Evolutionary conservation across 1,140 invertebrate genomes (phyloP).

Genomic region (Pseudomyrmex dendroicus): DNA sequence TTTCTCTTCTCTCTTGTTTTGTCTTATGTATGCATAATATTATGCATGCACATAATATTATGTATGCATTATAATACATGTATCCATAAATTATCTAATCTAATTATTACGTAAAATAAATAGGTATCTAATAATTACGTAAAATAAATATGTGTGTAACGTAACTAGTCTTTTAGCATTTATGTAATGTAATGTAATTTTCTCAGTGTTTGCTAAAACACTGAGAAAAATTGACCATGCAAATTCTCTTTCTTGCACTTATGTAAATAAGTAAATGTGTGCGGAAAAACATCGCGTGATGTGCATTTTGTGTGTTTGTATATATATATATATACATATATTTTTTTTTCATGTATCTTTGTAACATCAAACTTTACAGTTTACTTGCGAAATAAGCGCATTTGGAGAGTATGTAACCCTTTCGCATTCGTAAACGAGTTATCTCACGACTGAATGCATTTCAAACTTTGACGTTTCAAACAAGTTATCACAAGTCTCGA

Average conservation of each 20-base stretch:
- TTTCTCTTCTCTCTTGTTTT: too few species aligned
- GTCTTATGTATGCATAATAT: background rate
- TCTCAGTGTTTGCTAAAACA: too few species aligned
- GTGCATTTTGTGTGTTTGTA: too few species aligned
- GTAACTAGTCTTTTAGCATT: background rate
- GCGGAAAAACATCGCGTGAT: too few species aligned
- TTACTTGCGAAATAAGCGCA: background rate
- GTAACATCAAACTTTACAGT: background rate
- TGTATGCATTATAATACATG: background rate
- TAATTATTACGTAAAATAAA: background rate
- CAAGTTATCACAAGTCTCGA: conserved; percentile 34
- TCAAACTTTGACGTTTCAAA: conserved; percentile 27
- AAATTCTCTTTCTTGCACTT: background rate
- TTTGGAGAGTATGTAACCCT: background rate
- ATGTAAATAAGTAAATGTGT: too few species aligned
- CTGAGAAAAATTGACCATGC: too few species aligned
- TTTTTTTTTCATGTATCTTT: background rate
- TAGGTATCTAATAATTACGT: background rate
- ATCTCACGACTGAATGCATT: conserved; percentile 34
- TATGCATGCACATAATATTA: too few species aligned
- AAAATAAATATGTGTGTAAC: background rate
- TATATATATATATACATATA: too few species aligned
- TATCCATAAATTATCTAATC: background rate
- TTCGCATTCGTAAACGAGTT: conserved; percentile 40
- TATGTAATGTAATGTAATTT: too few species aligned